Evolutionary conservation across 2,797 vertebrate species (phyloP), one percentile per base, ranked within the genome.

Genomic region (Manis pentadactyla): DNA sequence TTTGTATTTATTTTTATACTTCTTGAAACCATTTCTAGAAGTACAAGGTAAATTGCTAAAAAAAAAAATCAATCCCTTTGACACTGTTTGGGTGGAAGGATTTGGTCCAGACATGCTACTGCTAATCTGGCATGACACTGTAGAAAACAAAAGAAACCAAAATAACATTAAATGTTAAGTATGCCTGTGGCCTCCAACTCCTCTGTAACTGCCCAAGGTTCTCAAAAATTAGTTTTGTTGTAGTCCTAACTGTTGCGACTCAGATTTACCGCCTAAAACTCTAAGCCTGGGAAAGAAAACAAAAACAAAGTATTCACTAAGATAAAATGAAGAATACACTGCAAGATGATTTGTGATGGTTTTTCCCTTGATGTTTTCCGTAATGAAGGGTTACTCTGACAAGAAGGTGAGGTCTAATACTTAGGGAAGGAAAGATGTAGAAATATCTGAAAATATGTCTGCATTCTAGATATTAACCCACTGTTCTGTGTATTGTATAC

Each of bases 1-100:
- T 92, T 4, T 92, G 21, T 73, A 51, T 79, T 93, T 66, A 87
- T 61, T 92, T 95, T 86, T 77, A 55, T 46, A 79, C 59, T 85
- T 86, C 59, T 71, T 77, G 9, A 66, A 89, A 90, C 51, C 11
- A 77, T 39, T 37, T 88, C 53, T 84, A 69, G 19, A 29, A 83
- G 14, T 63, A 64, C 34, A 46, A 81, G n/a, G 53, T 73, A 73
- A 88, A 89, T 29, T 95, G 53, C 49, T 93, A 55, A 53, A 46
- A 74, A 63, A 39, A 19, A 75, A 79, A 71, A 34, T 49, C 61
- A 61, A 61, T 23, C 21, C 66, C 34, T 51, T 93, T 63, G 49
- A 34, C 68, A 73, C 4, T 31, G 68, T 27, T n/a, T 46, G 74
- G 42, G 29, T 85, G 39, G 71, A 84, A 75, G 10, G 25, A 64